Evolutionary conservation across 1,140 invertebrate species (phyloP), one percentile per base, ranked within the genome.

Genomic region (Patella vulgata): DNA sequence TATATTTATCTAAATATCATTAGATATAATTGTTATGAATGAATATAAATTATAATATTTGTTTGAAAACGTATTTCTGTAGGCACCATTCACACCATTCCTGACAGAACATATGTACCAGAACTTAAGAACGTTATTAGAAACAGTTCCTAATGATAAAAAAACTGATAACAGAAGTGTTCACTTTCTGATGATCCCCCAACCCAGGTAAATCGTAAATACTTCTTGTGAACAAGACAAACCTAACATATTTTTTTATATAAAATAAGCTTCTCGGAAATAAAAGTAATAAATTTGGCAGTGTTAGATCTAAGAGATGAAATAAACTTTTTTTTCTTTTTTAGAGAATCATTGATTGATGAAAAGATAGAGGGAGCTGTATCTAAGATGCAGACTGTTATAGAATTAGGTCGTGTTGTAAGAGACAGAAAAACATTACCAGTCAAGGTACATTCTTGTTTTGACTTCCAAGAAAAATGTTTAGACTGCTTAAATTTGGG

Each of bases 21-120:
- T n/a, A n/a, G n/a, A n/a, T n/a, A n/a, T n/a, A n/a, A n/a, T n/a
- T n/a, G n/a, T n/a, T n/a, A n/a, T n/a, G n/a, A n/a, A n/a, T n/a
- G n/a, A n/a, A n/a, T n/a, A n/a, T n/a, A n/a, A n/a, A n/a, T n/a
- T n/a, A n/a, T n/a, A n/a, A n/a, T n/a, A n/a, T n/a, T n/a, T n/a
- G n/a, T n/a, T n/a, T n/a, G n/a, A n/a, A n/a, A n/a, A n/a, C n/a
- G n/a, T n/a, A n/a, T n/a, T n/a, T n/a, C n/a, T 78, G 8, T 64
- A 86, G 86, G 93, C 97, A 6, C 95, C 98, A 0, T 98, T 99
- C 84, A 97, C 95, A 4, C 98, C 98, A 1, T 99, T 97, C 83
- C 86, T 99, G 19, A 93, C 95, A 19, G 98, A 99, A 84, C 89
- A 91, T 28, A 97, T 99, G 89, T 99, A 95, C 84, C 93, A 97